A percentile compares a stretch with the other conserved stretches of the same genome.
Evolutionary conservation across 2,113 vertebrate species (phyloP).

Genomic region (Hippolais icterina): DNA sequence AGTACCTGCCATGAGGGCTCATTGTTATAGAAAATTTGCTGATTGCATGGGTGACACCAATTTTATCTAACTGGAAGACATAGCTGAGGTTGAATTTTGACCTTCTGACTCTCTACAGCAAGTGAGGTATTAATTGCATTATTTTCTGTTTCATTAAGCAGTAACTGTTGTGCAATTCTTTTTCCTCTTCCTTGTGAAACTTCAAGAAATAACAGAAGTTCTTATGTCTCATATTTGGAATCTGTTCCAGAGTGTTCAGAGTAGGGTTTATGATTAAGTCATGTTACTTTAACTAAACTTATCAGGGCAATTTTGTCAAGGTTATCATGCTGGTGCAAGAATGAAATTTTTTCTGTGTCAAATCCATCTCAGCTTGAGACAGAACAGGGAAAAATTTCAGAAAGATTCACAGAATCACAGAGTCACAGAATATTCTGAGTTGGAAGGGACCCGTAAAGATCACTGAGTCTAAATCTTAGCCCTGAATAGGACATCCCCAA

Average conservation of each 20-base stretch:
- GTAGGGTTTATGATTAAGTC: background rate
- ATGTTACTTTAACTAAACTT: background rate
- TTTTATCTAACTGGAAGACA: background rate
- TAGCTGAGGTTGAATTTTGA: background rate
- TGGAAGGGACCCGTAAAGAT: background rate
- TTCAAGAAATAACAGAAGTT: background rate
- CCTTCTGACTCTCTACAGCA: background rate
- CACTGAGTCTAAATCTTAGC: background rate
- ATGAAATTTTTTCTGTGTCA: background rate
- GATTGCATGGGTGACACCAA: background rate
- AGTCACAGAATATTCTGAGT: background rate
- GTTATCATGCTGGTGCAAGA: background rate
- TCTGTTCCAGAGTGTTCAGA: background rate
- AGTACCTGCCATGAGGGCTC: background rate
- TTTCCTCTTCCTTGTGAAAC: background rate
- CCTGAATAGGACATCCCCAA: background rate
- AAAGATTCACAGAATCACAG: background rate
- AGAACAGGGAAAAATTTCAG: background rate
- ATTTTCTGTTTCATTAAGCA: background rate
- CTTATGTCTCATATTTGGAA: background rate
- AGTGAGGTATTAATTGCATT: background rate
- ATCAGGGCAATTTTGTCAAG: background rate
- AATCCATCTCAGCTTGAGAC: background rate
- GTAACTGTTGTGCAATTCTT: background rate
- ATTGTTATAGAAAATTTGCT: background rate